Conservation (phyloP, 2,888 invertebrate genomes). For the Lysandra coridon region DNA sequence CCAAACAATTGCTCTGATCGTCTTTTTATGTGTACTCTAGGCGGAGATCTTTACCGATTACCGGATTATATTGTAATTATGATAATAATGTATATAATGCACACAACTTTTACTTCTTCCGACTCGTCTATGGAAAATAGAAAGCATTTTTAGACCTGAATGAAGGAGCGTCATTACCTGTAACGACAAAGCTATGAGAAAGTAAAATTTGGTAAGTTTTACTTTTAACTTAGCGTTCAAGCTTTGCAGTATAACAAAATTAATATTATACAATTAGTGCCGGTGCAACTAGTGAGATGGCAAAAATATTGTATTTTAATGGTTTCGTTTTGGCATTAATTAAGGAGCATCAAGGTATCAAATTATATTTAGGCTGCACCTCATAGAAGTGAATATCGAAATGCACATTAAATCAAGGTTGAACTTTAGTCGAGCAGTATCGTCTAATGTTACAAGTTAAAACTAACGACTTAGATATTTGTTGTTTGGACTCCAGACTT, state of each 20-base stretch:
- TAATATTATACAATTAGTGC: not conserved
- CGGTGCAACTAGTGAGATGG: not conserved
- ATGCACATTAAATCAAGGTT: not conserved
- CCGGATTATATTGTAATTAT: conserved; percentile 54
- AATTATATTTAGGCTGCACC: not conserved
- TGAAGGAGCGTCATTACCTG: conserved; percentile 20
- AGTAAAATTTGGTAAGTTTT: conserved; percentile 15
- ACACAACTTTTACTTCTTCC: conserved; percentile 60
- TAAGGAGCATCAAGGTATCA: not conserved
- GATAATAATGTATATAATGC: conserved; percentile 65
- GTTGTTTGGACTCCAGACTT: not conserved
- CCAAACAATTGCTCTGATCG: conserved; percentile 60
- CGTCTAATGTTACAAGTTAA: conserved; percentile 6
- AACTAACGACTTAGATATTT: not conserved
- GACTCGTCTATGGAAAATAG: conserved; percentile 50
- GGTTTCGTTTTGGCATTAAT: not conserved
- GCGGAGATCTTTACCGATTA: conserved; percentile 60
- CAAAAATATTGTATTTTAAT: not conserved
- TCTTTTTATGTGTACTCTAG: conserved; percentile 54
- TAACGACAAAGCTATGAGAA: conserved; percentile 9
- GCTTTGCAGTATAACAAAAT: not conserved
- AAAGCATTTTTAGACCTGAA: conserved; percentile 53
- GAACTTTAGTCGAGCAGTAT: conserved; percentile 2
- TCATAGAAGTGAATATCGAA: not conserved
- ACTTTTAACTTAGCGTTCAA: not conserved